Conservation (phyloP, 2,113 vertebrate species). For the Trichomycterus rosablanca region DNA sequence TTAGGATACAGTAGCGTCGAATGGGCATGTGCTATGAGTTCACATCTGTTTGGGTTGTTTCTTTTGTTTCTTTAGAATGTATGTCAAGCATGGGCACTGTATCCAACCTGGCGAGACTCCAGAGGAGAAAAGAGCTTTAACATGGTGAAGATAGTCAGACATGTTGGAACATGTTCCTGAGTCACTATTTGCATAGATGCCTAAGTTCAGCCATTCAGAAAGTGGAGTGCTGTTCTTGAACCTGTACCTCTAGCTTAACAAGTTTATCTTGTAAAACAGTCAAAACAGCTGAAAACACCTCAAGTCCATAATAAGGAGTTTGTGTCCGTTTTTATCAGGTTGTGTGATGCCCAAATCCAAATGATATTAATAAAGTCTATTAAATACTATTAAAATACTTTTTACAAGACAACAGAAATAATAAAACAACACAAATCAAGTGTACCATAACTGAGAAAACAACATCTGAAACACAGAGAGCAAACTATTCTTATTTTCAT, state of each 20-base stretch:
- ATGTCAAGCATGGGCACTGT: conserved; percentile 10
- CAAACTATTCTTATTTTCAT: no score
- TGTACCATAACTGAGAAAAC: no score
- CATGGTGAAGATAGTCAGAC: conserved; percentile 21
- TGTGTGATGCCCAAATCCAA: no score
- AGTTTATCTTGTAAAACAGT: conserved; percentile 24
- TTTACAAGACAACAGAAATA: no score
- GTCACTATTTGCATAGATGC: conserved; percentile 13
- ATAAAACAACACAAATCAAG: no score
- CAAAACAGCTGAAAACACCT: background rate
- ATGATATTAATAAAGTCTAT: no score
- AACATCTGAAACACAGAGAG: no score
- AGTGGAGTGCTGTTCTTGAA: conserved; percentile 11
- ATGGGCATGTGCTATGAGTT: conserved; percentile 1
- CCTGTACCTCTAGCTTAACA: conserved; percentile 27
- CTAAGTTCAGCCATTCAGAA: conserved; percentile 19
- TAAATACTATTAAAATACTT: no score
- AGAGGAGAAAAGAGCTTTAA: conserved; percentile 7
- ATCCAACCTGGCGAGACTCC: conserved; percentile 9
- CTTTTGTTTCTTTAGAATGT: conserved; percentile 24
- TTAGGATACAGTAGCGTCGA: conserved; percentile 12
- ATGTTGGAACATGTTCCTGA: conserved; percentile 32
- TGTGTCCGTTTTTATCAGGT: no score
- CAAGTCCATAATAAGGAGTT: no score
- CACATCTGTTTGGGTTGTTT: conserved; percentile 26